Base-by-base conservation (phyloP, 2,113 vertebrate genomes). In the Alosa alosa region DNA sequence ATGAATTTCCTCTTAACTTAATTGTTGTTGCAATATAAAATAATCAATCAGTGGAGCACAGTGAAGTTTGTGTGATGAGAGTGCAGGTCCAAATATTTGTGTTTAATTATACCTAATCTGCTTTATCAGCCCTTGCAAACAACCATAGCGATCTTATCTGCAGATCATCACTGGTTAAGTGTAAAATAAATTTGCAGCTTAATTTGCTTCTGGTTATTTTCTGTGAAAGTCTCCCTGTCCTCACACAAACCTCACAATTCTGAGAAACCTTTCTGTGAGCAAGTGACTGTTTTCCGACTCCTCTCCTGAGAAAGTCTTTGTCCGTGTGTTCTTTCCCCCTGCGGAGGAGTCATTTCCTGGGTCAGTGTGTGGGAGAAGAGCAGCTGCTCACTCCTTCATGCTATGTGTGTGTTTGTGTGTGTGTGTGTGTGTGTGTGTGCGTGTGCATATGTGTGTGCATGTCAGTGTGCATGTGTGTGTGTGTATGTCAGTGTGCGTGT, bases 291-390 rank as follows among this genome's bases (percentile, higher is more conserved):
- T 41, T 78, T 31, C 7, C 7, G 31, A 78, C 72, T 39, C 31
- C 36, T 78, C 36, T 78, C 31, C 10, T 78, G 72, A 17, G 36
- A 11, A 78, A 36, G 31, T 41, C 72, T 78, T 78, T 78, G 72
- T 78, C 72, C n/a, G 64, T 39, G 31, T 78, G 72, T 78, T 78
- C 25, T 78, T 60, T 39, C 72, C 83, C 78, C 88, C 86, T 68
- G 49, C 86, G 60, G 85, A 84, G 20, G 60, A 49, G 57, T 87
- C 39, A 83, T 84, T 88, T 90, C 82, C 81, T 31, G 84, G 87
- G 84, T 89, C 87, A 88, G 15, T 52, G 64, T 82, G 82, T 87
- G 82, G 86, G 52, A 78, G 91, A 92, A 81, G 86, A 91, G 84
- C 89, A 84, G 82, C 88, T 88, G 86, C 85, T 91, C 84, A 88